Percentiles rank a stretch among this genome's conserved stretches.
These are phyloP conservation scores for Campoletis sonorensis DNA, from an alignment of 1,140 invertebrate species.

Conservation along the genomic window DNA sequence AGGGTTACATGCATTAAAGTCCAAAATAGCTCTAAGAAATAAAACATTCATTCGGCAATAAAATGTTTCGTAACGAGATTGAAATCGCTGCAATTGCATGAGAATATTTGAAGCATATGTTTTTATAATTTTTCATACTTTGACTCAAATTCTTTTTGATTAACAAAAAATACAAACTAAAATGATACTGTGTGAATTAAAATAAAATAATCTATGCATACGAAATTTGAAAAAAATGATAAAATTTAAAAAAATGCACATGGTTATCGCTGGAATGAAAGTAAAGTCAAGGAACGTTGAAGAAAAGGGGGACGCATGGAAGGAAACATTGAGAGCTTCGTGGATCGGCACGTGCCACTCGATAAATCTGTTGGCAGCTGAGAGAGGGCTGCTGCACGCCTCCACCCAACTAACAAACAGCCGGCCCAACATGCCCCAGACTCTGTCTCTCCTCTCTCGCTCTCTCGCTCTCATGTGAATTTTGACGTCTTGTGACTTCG, in stretches of 20 bases:
- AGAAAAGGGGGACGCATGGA: constrained; percentile 58
- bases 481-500: not conserved
- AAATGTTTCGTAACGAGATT: too few species aligned
- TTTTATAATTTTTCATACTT: too few species aligned
- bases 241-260: not conserved
- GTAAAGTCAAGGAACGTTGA: not conserved
- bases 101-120: too few species aligned
- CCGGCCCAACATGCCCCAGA: constrained; percentile 40
- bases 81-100: too few species aligned
- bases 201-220: too few species aligned
- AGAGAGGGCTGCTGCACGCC: constrained; percentile 67
- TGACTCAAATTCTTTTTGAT: too few species aligned
- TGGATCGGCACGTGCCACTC: constrained; percentile 76
- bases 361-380: constrained; percentile 78
- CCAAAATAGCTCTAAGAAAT: too few species aligned
- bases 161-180: too few species aligned
- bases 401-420: constrained; percentile 44
- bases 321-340: constrained; percentile 65
- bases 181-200: too few species aligned
- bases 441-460: constrained; percentile 43
- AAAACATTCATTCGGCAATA: too few species aligned
- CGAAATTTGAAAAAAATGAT: not conserved
- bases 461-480: constrained; percentile 37
- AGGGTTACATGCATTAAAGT: too few species aligned
- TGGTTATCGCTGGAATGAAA: constrained; percentile 6